Percentiles rank a stretch among this genome's conserved stretches.
phyloP scores from a whole-genome alignment of 2,797 vertebrate genomes.

The Etheostoma perlongum region DNA sequence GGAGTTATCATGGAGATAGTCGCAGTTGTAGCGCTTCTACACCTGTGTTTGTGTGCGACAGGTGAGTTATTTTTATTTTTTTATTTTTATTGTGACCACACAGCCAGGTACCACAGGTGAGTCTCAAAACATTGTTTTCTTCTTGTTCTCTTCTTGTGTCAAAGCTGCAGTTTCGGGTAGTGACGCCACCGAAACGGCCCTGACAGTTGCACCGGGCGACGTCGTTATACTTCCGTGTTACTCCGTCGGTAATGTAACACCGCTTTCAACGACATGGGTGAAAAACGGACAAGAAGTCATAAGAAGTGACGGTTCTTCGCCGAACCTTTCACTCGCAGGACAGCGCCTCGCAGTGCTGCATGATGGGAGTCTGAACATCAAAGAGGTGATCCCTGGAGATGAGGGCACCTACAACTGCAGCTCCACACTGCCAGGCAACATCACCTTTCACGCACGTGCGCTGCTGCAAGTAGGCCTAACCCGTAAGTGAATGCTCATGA shows the following conservation, averaged over 20 bases:
- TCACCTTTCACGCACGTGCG: conserved; percentile 58
- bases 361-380: conserved; percentile 83
- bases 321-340: rapidly evolving
- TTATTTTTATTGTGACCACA: rapidly evolving
- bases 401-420: conserved; percentile 88
- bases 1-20: conserved; percentile 61
- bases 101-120: conserved; percentile 32
- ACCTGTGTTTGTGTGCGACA: conserved; percentile 51
- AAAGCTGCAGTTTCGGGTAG: conserved; percentile 52
- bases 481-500: conserved; percentile 79
- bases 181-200: conserved; percentile 8
- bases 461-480: conserved; percentile 84
- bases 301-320: neutral
- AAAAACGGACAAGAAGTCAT: conserved; percentile 64
- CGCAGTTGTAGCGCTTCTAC: conserved; percentile 50
- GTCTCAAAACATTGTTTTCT: neutral
- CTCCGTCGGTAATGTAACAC: conserved; percentile 44
- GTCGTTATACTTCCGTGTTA: conserved; percentile 82
- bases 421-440: conserved; percentile 54
- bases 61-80: conserved; percentile 59
- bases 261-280: conserved; percentile 81
- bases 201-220: conserved; percentile 65
- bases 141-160: neutral
- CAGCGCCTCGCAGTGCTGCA: conserved; percentile 76
- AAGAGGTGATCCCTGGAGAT: conserved; percentile 74